Conservation (phyloP, 1,140 invertebrate species). For the Araneus ventricosus region DNA sequence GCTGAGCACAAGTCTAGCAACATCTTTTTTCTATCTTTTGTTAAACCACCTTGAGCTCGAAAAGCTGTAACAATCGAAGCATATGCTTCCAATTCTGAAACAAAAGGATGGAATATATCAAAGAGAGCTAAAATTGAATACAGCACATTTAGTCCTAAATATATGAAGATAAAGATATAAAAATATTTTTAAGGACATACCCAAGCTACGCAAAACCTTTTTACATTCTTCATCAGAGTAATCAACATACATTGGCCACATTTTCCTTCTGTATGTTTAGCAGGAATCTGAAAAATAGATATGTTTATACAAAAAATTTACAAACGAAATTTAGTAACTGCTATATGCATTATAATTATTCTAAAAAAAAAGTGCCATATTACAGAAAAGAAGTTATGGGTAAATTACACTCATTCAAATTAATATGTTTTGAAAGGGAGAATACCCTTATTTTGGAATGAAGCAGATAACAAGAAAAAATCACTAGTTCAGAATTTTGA, state of each 20-base stretch:
- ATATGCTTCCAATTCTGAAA: constrained; percentile 93
- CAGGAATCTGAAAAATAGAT: constrained; percentile 19
- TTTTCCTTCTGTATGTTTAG: constrained; percentile 77
- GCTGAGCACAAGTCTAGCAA: constrained; percentile 89
- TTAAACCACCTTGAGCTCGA: constrained; percentile 93
- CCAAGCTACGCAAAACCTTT: constrained; percentile 90
- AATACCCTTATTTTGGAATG: too few species aligned
- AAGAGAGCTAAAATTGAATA: too few species aligned
- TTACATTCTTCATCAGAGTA: constrained; percentile 92
- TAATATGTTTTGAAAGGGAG: too few species aligned
- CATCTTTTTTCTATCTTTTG: constrained; percentile 90
- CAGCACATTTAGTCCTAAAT: too few species aligned
- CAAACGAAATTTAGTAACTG: too few species aligned
- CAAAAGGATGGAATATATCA: constrained; percentile 69
- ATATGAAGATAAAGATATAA: constrained; percentile 76
- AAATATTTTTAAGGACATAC: constrained; percentile 82
- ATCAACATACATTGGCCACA: constrained; percentile 87
- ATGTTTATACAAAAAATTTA: too few species aligned
- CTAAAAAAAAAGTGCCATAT: too few species aligned
- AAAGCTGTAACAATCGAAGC: constrained; percentile 92
- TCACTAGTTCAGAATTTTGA: too few species aligned
- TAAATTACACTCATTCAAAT: too few species aligned
- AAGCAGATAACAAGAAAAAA: too few species aligned
- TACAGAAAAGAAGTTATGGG: too few species aligned
- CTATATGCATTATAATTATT: too few species aligned